Percentiles rank a stretch among this genome's conserved stretches.
These are phyloP conservation scores for Lysandra bellargus DNA, from an alignment of 2,888 invertebrate species.

Conservation along the genomic window DNA sequence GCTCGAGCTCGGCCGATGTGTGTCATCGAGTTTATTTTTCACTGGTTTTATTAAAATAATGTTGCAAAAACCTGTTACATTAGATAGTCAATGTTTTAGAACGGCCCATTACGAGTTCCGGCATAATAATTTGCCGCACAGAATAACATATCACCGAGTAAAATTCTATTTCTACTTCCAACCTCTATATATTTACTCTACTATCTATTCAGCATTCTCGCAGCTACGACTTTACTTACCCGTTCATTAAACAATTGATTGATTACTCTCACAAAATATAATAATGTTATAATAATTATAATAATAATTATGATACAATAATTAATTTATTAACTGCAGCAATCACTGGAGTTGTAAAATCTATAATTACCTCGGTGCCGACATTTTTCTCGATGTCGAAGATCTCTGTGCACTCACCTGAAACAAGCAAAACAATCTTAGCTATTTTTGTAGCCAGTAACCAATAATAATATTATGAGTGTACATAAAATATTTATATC, in stretches of 20 bases:
- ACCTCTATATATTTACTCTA: background rate
- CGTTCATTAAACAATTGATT: background rate
- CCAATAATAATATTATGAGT: background rate
- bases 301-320: background rate
- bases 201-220: background rate
- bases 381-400: slow-evolving; percentile 50
- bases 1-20: slow-evolving; percentile 1
- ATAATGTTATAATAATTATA: background rate
- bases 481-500: background rate
- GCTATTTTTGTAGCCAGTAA: background rate
- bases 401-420: slow-evolving; percentile 68
- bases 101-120: slow-evolving; percentile 15
- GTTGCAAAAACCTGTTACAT: slow-evolving; percentile 16
- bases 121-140: background rate
- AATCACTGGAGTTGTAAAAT: background rate
- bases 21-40: slow-evolving; percentile 16
- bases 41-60: slow-evolving; percentile 10
- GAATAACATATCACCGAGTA: background rate
- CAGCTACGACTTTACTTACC: background rate
- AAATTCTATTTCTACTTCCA: background rate
- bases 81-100: slow-evolving; percentile 8
- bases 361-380: slow-evolving; percentile 41
- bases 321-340: background rate
- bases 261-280: background rate
- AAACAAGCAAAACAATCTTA: slow-evolving; percentile 47